Evolutionary conservation across 2,888 invertebrate genomes (phyloP), one percentile per base, ranked within the genome.

Genomic region (Anoplius nigerrimus): DNA sequence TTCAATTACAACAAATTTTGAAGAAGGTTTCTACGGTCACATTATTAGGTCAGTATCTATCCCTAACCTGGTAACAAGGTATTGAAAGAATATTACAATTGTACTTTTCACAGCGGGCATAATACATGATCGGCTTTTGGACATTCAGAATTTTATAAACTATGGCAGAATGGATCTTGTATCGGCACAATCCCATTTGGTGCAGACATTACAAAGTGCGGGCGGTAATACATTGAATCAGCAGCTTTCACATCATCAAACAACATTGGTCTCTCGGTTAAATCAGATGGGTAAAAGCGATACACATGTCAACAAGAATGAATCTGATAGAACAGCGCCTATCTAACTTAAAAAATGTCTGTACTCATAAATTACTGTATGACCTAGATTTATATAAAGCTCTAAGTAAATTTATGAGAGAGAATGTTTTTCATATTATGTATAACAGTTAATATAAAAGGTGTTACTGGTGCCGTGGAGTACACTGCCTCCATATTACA

Each of bases 21-120:
- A 94, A 92, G 69, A 95, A 93, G 84, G 91, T 92, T 72, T 94
- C 94, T 0, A 93, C 94, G 84, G 89, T 95, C 81, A 86, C 94
- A 75, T 89, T 96, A 20, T 87, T 96, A 87, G 94, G 95, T 92
- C 88, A 83, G 86, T 54, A 13, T 34, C 1, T 34, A 18, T 5
- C 8, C 20, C 11, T 42, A 60, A 55, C 1, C 3, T 45, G 18
- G 22, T 46, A 11, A 2, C 62, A 27, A 54, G 18, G 22, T 2
- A 43, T 54, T 27, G 15, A 2, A 15, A 21, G 51, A 45, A 51
- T 6, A 65, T 43, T 15, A 46, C 51, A 11, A 27, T 15, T 21
- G 51, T 34, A 52, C 18, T 11, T 61, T 5, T 89, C 89, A 76
- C 88, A 94, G 94, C 92, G 86, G 95, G 93, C n/a, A 92, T 95